Base-by-base conservation (phyloP, 2,113 vertebrate species). In the Hippocampus comes region DNA sequence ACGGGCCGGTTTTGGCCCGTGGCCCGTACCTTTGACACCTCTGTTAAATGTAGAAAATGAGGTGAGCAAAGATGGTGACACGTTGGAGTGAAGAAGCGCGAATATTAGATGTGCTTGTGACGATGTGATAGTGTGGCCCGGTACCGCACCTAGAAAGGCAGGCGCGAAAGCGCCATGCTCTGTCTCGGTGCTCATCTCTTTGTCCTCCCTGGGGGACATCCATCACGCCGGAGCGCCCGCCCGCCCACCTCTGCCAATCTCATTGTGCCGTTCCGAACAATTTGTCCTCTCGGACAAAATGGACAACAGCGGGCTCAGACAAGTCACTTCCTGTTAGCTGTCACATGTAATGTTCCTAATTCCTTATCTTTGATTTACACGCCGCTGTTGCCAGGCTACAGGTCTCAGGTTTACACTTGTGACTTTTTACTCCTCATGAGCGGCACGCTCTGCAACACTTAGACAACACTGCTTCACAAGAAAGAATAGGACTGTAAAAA, bases 291-390 rank as follows among this genome's bases (percentile, higher is more conserved):
- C 27, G 2, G 6, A 15, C 57, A 17, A 27, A 56, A 56, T 56
- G 21, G 53, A 23, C 9, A 17, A 18, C 17, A 2, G 48, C 48
- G 5, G 48, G 48, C 18, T 51, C 15, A 18, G 27, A 5, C 25
- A 2, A 15, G 57, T 7, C n/a, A 17, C 64, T 66, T 66, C 64
- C 43, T 46, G 70, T 71, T 46, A 51, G 68, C 70, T 61, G 60
- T 41, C 41, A 14, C 51, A 9, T 25, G 43, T 66, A 46, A 66
- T 27, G 42, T 66, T 66, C 64, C 64, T 66, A 48, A 48, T 66
- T 66, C 64, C 43, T 66, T 42, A 66, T 75, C 67, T 81, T 25
- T 81, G 63, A 84, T 84, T 78, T 78, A 78, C n/a, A 41, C 20
- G 23, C 49, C 0, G 7, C 57, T 34, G 79, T 84, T 73, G 2